Percentiles rank a stretch among this genome's conserved stretches.
These are phyloP conservation scores for Lepidiolamprologus cunningtoni DNA, from an alignment of 2,113 vertebrate species.

Conservation along the genomic window DNA sequence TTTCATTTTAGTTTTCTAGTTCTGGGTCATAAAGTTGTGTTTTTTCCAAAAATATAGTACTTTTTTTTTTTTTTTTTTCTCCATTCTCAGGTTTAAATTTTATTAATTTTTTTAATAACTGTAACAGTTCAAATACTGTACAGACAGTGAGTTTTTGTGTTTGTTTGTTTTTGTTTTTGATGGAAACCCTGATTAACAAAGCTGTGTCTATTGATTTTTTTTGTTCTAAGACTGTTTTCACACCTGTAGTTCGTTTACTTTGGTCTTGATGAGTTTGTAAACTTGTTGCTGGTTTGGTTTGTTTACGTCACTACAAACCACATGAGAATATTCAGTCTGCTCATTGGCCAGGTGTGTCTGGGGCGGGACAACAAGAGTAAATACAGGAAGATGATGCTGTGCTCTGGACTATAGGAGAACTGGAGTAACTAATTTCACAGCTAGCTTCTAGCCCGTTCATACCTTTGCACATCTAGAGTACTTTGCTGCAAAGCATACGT, in stretches of 20 bases:
- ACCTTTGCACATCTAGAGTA: accelerated
- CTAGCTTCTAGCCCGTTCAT: neutral
- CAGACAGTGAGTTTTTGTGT: neutral
- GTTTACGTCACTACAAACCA: neutral
- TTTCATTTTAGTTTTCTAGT: neutral
- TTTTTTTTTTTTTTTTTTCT: neutral
- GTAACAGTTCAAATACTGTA: neutral
- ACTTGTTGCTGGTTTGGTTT: neutral
- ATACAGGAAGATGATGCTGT: neutral
- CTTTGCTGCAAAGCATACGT: neutral
- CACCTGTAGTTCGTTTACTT: accelerated
- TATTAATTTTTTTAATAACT: accelerated
- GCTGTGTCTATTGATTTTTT: neutral
- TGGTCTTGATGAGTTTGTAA: neutral
- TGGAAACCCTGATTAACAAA: neutral
- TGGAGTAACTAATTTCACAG: neutral
- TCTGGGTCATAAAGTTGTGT: accelerated
- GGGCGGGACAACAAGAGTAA: neutral
- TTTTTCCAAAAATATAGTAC: neutral
- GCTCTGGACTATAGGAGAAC: neutral
- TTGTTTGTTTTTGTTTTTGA: neutral
- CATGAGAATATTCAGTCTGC: neutral
- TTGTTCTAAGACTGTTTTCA: neutral
- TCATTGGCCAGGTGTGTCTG: neutral
- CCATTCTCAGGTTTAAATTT: accelerated